phyloP scores from a whole-genome alignment of 2,888 invertebrate species.

The Mythimna pallens region DNA sequence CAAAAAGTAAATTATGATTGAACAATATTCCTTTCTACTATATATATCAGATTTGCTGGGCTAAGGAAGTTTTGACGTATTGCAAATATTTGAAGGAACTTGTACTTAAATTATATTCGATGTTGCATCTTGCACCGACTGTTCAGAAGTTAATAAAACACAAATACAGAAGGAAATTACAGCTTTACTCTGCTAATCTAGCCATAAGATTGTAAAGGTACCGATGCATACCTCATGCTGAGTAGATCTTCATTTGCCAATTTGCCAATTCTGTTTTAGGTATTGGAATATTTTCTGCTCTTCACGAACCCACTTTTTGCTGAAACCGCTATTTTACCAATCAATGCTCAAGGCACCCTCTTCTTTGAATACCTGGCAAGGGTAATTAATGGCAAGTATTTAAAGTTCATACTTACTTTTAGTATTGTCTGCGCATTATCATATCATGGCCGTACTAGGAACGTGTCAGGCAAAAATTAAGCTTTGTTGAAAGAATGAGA shows the following conservation, averaged over 20 bases:
- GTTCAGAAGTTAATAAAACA: not conserved
- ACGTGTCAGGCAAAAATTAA: no score
- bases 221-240: not conserved
- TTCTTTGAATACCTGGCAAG: slow-evolving; percentile 7
- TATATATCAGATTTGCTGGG: not conserved
- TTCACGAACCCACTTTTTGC: not conserved
- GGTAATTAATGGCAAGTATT: not conserved
- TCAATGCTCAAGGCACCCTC: slow-evolving; percentile 9
- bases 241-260: not conserved
- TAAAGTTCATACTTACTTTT: not conserved
- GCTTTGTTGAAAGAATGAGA: no score
- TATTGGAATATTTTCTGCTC: not conserved
- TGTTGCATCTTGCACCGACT: not conserved
- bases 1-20: not conserved
- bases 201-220: not conserved
- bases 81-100: not conserved
- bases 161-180: not conserved
- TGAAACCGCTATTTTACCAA: slow-evolving; percentile 13
- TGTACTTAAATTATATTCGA: not conserved
- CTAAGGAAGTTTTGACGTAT: not conserved
- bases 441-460: no score
- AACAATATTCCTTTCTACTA: not conserved
- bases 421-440: not conserved
- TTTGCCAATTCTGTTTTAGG: no score
- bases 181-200: not conserved